A percentile compares a stretch with the other conserved stretches of the same genome.
Evolutionary conservation across 2,113 vertebrate species (phyloP).

Genomic region (Zapornia atra): DNA sequence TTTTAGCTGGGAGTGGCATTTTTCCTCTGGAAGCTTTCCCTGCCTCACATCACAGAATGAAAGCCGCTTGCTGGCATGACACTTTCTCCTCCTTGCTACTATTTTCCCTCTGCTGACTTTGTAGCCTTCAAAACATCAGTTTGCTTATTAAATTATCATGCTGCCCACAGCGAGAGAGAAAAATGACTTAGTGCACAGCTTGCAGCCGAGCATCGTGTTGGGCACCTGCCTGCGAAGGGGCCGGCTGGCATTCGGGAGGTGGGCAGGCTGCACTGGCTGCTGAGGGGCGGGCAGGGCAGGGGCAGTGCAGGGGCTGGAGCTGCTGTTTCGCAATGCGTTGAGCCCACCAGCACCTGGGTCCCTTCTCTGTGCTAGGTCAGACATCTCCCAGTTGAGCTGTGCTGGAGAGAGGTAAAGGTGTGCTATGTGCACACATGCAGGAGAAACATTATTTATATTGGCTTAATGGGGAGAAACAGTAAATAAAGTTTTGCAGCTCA

Average conservation of each 20-base stretch:
- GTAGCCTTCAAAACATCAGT: slow-evolving; percentile 21
- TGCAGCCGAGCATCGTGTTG: accelerated
- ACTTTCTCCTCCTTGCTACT: slow-evolving; percentile 1
- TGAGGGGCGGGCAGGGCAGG: background rate
- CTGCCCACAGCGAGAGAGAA: background rate
- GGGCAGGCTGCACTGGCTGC: background rate
- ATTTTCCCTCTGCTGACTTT: background rate
- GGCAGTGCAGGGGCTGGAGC: background rate
- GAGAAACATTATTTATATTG: background rate
- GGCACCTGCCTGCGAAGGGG: background rate
- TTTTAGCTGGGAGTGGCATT: slow-evolving; percentile 44
- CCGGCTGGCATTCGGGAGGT: accelerated
- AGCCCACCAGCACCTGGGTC: background rate
- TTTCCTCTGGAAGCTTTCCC: slow-evolving; percentile 55
- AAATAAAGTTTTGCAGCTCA: background rate
- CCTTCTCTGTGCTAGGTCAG: background rate
- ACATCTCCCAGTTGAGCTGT: background rate
- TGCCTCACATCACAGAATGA: background rate
- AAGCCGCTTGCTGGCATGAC: background rate
- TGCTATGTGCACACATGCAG: accelerated
- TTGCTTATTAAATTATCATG: slow-evolving; percentile 21
- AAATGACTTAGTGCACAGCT: background rate
- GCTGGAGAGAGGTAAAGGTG: background rate
- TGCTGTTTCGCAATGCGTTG: background rate
- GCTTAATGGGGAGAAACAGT: accelerated